These are phyloP conservation scores for Meandrina meandrites DNA, from an alignment of 92 coral and sea anemone species.

Conservation along the genomic window DNA sequence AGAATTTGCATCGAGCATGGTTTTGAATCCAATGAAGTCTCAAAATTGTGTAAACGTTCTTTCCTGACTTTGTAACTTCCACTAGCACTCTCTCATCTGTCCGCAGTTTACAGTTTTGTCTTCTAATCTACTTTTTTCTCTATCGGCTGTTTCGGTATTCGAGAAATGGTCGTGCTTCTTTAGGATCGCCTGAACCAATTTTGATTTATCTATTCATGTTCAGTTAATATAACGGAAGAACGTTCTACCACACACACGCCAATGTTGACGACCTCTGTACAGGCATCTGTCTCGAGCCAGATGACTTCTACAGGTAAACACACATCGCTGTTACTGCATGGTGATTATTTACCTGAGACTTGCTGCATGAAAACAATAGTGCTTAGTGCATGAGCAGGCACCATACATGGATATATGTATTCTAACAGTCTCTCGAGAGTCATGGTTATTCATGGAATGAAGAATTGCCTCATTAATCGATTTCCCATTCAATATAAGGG, in stretches of 20 bases:
- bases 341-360: conserved; percentile 1
- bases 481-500: too few species aligned
- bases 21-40: neutral
- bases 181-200: neutral
- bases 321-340: conserved; percentile 13
- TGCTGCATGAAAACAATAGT: neutral
- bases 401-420: neutral
- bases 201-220: conserved; percentile 5
- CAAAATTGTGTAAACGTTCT: neutral
- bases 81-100: neutral
- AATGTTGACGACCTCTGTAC: neutral
- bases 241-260: conserved; percentile 8
- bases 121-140: neutral
- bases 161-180: neutral
- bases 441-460: too few species aligned
- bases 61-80: neutral
- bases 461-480: too few species aligned
- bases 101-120: neutral
- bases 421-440: too few species aligned
- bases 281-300: conserved; percentile 5
- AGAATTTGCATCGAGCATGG: neutral
- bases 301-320: conserved; percentile 33
- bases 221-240: conserved; percentile 28
- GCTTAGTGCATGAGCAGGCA: neutral
- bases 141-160: neutral